Evolutionary conservation across 2,797 vertebrate species (phyloP).

Genomic region (Microhierax caerulescens): DNA sequence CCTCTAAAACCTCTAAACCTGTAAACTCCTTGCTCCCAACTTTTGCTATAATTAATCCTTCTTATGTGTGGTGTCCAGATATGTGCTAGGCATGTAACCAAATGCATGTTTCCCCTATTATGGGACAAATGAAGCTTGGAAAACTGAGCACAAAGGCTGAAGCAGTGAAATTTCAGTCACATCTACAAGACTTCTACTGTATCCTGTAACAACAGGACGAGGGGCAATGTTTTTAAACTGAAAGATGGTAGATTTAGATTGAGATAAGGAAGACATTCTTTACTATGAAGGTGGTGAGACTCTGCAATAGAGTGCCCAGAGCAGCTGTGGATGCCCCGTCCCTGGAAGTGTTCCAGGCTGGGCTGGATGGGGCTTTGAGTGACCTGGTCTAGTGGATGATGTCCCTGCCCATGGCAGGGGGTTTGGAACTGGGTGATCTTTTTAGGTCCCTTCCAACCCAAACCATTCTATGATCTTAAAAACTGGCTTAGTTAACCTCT

Average conservation of each 20-base stretch:
- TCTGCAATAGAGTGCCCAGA: background rate
- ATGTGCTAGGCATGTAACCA: background rate
- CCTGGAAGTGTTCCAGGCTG: background rate
- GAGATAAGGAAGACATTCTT: background rate
- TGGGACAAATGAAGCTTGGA: background rate
- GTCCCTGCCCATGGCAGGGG: background rate
- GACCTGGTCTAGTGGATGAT: background rate
- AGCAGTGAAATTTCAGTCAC: background rate
- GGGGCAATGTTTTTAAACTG: background rate
- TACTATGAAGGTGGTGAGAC: background rate
- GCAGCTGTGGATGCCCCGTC: too few species aligned
- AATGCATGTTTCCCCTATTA: background rate
- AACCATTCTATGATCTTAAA: background rate
- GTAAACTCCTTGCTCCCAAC: background rate
- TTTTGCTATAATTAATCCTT: background rate
- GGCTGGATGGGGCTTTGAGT: background rate
- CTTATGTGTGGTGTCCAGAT: background rate
- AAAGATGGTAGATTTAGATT: background rate
- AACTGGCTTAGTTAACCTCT: background rate
- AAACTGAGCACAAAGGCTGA: background rate
- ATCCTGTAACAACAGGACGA: background rate
- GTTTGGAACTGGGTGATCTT: background rate
- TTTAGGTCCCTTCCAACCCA: background rate
- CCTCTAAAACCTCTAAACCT: background rate
- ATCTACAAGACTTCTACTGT: background rate